Conservation (phyloP, 2,113 vertebrate species). For the Pomatorhinus ruficollis region DNA sequence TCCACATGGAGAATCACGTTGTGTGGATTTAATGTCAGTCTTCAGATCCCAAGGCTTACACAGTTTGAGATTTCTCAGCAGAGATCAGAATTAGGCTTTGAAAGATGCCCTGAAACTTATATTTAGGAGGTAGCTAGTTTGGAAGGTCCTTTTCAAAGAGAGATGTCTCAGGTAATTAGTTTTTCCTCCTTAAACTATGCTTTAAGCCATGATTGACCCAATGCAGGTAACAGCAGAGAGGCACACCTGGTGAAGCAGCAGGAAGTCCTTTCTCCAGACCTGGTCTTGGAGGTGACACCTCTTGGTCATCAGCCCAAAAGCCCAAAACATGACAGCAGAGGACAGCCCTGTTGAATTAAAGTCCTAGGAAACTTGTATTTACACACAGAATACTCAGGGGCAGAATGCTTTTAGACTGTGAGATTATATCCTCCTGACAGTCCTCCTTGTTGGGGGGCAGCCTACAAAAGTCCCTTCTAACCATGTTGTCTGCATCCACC, state of each 20-base stretch:
- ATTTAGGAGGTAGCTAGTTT: background rate
- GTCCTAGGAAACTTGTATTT: background rate
- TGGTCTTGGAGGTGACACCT: background rate
- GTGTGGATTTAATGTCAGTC: background rate
- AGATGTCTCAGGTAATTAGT: background rate
- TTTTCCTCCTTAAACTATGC: background rate
- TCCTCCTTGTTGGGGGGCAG: background rate
- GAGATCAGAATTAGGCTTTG: background rate
- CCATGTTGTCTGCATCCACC: accelerated
- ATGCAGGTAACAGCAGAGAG: background rate
- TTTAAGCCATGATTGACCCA: background rate
- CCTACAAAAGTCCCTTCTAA: background rate
- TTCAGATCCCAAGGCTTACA: background rate
- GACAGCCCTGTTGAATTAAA: background rate
- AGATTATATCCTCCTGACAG: background rate
- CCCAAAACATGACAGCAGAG: background rate
- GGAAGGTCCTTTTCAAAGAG: background rate
- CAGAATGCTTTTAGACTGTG: background rate
- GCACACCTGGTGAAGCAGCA: background rate
- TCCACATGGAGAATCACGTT: background rate
- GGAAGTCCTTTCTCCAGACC: background rate
- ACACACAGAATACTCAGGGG: background rate
- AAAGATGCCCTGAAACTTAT: background rate
- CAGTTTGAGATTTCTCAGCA: background rate
- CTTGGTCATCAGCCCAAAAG: background rate